phyloP scores from a whole-genome alignment of 2,797 vertebrate species.

The Apogon talboti region DNA sequence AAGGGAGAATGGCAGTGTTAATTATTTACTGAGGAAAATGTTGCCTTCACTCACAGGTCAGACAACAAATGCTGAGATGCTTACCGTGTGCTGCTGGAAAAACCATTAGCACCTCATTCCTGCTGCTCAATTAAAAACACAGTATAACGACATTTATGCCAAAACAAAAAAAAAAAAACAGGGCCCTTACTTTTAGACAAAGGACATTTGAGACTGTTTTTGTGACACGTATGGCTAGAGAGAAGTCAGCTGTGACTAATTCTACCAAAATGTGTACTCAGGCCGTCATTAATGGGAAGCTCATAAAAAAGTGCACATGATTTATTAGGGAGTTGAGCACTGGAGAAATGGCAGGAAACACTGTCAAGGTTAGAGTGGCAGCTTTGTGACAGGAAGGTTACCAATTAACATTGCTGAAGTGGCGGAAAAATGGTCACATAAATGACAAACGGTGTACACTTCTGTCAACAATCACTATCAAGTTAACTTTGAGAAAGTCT shows the following conservation, averaged over 20 bases:
- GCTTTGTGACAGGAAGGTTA: slow-evolving; percentile 12
- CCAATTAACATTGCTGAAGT: background rate
- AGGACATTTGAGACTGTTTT: slow-evolving; percentile 23
- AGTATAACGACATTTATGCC: slow-evolving; percentile 31
- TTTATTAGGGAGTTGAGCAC: slow-evolving; percentile 7
- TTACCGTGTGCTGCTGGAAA: slow-evolving; percentile 60
- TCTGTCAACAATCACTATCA: slow-evolving; percentile 5
- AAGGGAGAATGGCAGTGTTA: slow-evolving; percentile 61
- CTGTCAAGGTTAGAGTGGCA: slow-evolving; percentile 22
- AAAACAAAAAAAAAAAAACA: slow-evolving; percentile 8
- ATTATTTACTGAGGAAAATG: slow-evolving; percentile 75
- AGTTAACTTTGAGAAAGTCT: slow-evolving; percentile 9
- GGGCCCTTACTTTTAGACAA: slow-evolving; percentile 12
- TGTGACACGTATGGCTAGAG: slow-evolving; percentile 19
- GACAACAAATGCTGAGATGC: slow-evolving; percentile 68
- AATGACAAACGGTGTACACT: slow-evolving; percentile 5
- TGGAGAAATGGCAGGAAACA: slow-evolving; percentile 4
- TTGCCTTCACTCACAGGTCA: slow-evolving; percentile 72
- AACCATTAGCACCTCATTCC: slow-evolving; percentile 59
- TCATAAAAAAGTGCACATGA: slow-evolving; percentile 6
- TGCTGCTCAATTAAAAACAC: slow-evolving; percentile 69
- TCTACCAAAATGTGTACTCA: slow-evolving; percentile 17
- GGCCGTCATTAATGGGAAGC: background rate
- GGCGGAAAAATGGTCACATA: slow-evolving; percentile 1
- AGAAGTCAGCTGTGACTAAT: slow-evolving; percentile 23